Conservation (phyloP, 2,113 vertebrate species). For the Smithornis capensis region DNA sequence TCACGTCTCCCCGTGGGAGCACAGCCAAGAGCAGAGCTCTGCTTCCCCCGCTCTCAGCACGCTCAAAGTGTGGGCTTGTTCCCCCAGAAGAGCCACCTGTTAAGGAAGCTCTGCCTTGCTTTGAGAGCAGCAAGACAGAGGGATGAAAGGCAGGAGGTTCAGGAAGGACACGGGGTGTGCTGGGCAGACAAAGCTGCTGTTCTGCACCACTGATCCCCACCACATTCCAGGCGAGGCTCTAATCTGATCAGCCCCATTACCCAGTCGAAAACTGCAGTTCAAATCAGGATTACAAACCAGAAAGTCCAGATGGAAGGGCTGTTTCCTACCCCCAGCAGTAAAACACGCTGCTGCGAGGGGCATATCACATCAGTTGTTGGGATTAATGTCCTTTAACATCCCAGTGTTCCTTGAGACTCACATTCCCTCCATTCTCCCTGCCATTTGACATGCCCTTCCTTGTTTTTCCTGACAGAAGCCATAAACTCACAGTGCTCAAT, state of each 20-base stretch:
- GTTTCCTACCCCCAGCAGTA: not conserved
- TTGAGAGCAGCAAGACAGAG: not conserved
- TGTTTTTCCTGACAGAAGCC: not conserved
- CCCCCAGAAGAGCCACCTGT: not conserved
- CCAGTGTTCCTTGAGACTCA: fast-evolving
- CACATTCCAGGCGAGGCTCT: not conserved
- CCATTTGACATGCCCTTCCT: not conserved
- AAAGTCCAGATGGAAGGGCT: constrained; percentile 3
- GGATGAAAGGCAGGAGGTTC: fast-evolving
- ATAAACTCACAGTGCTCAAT: fast-evolving
- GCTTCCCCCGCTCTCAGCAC: not conserved
- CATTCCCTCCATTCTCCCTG: not conserved
- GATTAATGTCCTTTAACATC: not conserved
- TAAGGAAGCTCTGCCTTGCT: not conserved
- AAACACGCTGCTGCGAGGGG: not conserved
- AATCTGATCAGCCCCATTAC: constrained; percentile 35
- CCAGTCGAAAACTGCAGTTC: not conserved
- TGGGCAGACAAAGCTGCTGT: not conserved
- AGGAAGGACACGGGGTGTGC: not conserved
- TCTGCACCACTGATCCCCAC: not conserved
- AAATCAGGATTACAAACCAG: not conserved
- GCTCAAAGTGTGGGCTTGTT: not conserved
- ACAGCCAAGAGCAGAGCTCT: not conserved
- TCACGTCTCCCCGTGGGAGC: not conserved
- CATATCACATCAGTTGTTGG: fast-evolving